phyloP scores from a whole-genome alignment of 2,113 vertebrate genomes.

The Sander lucioperca region DNA sequence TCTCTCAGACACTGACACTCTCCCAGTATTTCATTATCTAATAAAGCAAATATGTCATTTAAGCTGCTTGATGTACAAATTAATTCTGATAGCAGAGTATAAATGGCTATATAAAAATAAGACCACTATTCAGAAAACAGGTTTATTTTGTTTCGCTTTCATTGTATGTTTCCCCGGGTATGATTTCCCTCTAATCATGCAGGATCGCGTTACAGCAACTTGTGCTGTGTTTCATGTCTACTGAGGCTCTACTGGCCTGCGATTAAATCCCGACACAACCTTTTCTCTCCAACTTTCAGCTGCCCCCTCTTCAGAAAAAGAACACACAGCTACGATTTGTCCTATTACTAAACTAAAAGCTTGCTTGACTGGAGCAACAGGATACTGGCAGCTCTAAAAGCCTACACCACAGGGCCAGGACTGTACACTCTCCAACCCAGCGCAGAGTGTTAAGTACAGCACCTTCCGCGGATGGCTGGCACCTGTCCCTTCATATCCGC shows the following conservation, averaged over 20 bases:
- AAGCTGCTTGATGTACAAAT: conserved; percentile 7
- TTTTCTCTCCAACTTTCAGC: conserved; percentile 43
- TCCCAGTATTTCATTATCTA: neutral
- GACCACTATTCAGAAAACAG: conserved; percentile 20
- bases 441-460: conserved; percentile 69
- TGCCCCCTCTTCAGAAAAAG: conserved; percentile 36
- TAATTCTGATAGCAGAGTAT: neutral
- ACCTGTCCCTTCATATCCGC: conserved; percentile 66
- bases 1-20: neutral
- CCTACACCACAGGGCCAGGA: conserved; percentile 44
- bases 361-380: conserved; percentile 61
- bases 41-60: conserved; percentile 19
- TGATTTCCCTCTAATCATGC: neutral
- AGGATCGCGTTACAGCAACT: neutral
- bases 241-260: conserved; percentile 10
- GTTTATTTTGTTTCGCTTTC: conserved; percentile 3
- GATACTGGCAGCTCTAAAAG: conserved; percentile 67
- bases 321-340: conserved; percentile 37
- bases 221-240: conserved; percentile 30
- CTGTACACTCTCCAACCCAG: conserved; percentile 49
- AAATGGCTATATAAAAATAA: neutral
- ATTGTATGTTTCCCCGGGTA: neutral
- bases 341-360: conserved; percentile 63
- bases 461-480: conserved; percentile 69
- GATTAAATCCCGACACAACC: conserved; percentile 31